Evolutionary conservation across 2,113 vertebrate genomes (phyloP), one percentile per base, ranked within the genome.

Genomic region (Corydoras sp.): DNA sequence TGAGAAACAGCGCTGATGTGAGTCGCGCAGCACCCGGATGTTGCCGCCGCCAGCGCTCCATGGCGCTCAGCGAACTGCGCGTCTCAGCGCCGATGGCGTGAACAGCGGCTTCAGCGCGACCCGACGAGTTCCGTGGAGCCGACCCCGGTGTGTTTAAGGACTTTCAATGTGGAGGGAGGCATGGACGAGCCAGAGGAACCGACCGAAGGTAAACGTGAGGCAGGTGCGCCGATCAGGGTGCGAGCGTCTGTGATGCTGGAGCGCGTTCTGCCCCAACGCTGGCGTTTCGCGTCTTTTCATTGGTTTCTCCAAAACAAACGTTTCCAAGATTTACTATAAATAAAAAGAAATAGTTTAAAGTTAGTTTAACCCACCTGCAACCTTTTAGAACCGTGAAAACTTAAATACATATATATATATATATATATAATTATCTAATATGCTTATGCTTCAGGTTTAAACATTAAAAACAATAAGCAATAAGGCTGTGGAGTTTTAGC

Each of bases 171-270:
- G 81, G 86, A 88, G 79, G 81, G 74, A 86, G 88, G 85, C 81
- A 89, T 90, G 90, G 83, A 84, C 80, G 84, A 82, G 81, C 82
- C 86, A 84, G 85, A 88, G 84, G 87, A 89, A 83, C 86, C 83
- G 86, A 84, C 81, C 80, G 84, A 88, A 91, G 89, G 89, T 89
- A 90, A 87, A 82, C 9, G 13, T 8, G 30, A 24, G 63, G 2
- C 68, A 29, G 53, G 58, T 43, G 75, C 53, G 65, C 66, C 65
- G 53, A 56, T 73, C 71, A 72, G 62, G 4, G 7, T 43, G 1
- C 35, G 35, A 43, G 35, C 35, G 35, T 43, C 35, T 49, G 31
- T 60, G 30, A 35, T 62, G 31, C 30, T 35, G 12, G 54, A 56
- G 54, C 54, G 54, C 54, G 5, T n/a, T 10, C 51, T 1, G 10